phyloP scores from a whole-genome alignment of 2,888 invertebrate genomes.

The Protonemura montana region DNA sequence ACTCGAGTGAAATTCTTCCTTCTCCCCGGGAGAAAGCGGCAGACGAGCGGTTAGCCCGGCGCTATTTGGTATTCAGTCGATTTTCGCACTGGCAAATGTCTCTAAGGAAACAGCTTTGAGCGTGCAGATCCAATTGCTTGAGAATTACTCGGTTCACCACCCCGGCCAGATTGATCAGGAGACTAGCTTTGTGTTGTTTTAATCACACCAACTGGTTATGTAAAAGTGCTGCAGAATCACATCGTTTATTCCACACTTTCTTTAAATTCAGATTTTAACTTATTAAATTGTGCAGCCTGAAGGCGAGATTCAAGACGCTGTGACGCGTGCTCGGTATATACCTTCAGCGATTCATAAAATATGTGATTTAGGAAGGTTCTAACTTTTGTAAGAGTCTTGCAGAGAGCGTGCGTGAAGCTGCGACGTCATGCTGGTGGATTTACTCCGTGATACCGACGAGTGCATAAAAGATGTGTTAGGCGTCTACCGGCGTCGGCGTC shows the following conservation, averaged over 20 bases:
- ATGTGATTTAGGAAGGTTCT: neutral
- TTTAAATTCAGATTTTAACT: neutral
- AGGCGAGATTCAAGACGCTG: neutral
- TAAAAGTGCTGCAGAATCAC: neutral
- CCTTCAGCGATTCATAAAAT: neutral
- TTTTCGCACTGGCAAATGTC: no score
- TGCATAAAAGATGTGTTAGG: conserved; percentile 14
- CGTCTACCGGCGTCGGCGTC: neutral
- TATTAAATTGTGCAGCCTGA: neutral
- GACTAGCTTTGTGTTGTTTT: neutral
- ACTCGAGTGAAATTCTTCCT: neutral
- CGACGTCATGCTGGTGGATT: neutral
- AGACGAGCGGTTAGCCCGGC: neutral
- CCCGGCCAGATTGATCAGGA: no score
- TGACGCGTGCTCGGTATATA: neutral
- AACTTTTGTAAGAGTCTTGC: neutral
- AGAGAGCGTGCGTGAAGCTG: neutral
- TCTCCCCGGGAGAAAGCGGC: neutral
- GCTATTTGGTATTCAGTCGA: neutral
- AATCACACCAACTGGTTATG: neutral
- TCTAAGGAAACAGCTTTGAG: no score
- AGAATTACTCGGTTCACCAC: no score
- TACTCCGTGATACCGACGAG: neutral
- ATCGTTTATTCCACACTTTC: neutral
- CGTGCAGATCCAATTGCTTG: no score